A percentile compares a stretch with the other conserved stretches of the same genome.
Evolutionary conservation across 2,797 vertebrate species (phyloP).

Genomic region (Chelon auratus): DNA sequence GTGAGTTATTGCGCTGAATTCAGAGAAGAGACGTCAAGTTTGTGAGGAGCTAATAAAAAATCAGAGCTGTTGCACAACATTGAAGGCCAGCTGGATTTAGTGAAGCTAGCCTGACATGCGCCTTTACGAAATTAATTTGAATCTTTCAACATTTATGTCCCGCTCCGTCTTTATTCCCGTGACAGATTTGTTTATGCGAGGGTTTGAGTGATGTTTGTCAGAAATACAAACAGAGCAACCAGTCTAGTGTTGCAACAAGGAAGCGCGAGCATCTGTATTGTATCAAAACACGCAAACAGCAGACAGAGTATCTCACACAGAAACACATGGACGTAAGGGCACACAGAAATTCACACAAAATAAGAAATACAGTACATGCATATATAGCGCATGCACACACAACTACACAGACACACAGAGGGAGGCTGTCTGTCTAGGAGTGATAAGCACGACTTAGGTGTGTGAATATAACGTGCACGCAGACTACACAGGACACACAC

Average conservation of each 20-base stretch:
- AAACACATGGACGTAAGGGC: not conserved
- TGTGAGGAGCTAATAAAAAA: not conserved
- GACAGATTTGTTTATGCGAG: constrained; percentile 24
- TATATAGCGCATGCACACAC: not conserved
- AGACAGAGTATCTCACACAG: not conserved
- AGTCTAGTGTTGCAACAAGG: not conserved
- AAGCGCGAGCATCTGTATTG: constrained; percentile 38
- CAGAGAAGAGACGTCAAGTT: not conserved
- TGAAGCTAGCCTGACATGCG: not conserved
- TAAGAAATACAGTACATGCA: not conserved
- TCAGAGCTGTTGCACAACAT: not conserved
- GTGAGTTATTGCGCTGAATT: not conserved
- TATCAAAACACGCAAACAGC: not conserved
- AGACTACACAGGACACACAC: constrained; percentile 4
- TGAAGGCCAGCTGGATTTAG: not conserved
- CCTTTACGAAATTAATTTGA: not conserved
- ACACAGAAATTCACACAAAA: constrained; percentile 1
- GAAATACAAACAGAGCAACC: not conserved
- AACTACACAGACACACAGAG: not conserved
- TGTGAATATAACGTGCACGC: not conserved
- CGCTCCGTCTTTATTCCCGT: not conserved
- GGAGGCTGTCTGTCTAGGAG: not conserved
- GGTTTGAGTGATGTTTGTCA: constrained; percentile 14
- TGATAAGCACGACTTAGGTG: constrained; percentile 19
- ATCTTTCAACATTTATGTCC: not conserved